Percentiles rank a stretch among this genome's conserved stretches.
Conservation (phyloP, 2,113 vertebrate species). For the Hucho hucho region DNA sequence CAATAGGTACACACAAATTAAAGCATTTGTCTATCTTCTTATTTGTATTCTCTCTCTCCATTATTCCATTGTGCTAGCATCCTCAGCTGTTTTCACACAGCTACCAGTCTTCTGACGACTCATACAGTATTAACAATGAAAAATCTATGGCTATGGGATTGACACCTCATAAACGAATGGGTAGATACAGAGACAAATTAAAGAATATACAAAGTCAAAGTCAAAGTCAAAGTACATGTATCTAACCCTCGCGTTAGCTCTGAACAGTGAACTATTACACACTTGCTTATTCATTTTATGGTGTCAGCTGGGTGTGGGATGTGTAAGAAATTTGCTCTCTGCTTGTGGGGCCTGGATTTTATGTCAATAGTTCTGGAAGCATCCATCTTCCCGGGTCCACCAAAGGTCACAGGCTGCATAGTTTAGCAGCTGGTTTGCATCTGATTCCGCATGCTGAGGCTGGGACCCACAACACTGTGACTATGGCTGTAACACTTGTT, state of each 20-base stretch:
- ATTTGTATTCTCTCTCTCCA: too few relatives aligned
- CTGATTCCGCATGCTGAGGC: not conserved
- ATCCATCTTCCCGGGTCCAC: not conserved
- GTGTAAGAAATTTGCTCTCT: not conserved
- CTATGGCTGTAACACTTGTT: not conserved
- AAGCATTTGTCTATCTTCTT: too few relatives aligned
- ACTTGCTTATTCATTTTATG: slow-evolving; percentile 6
- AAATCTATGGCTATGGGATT: not conserved
- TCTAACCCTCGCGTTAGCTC: not conserved
- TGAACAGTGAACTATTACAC: not conserved
- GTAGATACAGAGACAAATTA: not conserved
- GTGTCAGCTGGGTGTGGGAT: too few relatives aligned
- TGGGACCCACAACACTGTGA: not conserved
- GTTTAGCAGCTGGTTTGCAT: slow-evolving; percentile 13
- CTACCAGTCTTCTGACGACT: too few relatives aligned
- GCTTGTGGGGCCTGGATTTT: not conserved
- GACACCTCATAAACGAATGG: not conserved
- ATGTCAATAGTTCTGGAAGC: slow-evolving; percentile 4
- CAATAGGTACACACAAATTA: too few relatives aligned
- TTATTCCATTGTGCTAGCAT: too few relatives aligned
- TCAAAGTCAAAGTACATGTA: too few relatives aligned
- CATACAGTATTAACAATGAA: too few relatives aligned
- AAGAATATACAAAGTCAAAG: too few relatives aligned
- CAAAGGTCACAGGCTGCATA: slow-evolving; percentile 8
- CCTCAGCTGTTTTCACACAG: too few relatives aligned